These are phyloP conservation scores for Flexamia atlantica DNA, from an alignment of 2,888 invertebrate species.

Conservation along the genomic window DNA sequence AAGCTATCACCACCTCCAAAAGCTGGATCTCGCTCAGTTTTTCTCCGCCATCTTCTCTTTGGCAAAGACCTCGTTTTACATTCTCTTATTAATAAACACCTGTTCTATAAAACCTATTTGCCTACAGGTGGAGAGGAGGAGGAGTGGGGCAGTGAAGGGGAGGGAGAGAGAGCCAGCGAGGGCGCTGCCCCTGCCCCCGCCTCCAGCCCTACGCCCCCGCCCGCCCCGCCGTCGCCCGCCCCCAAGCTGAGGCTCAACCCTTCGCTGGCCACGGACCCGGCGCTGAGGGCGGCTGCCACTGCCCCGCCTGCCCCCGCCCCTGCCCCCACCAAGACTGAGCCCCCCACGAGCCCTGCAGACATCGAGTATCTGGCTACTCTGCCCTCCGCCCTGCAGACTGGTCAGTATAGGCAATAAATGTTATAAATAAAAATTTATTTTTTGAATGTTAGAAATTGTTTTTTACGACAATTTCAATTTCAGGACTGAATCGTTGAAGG, in stretches of 20 bases:
- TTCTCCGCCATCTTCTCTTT: no score
- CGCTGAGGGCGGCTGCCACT: constrained; percentile 76
- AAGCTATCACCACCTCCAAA: no score
- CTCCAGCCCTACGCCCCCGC: constrained; percentile 69
- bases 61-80: no score
- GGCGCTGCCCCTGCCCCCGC: constrained; percentile 67
- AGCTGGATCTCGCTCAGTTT: no score
- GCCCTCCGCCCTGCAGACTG: constrained; percentile 76
- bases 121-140: constrained; percentile 69
- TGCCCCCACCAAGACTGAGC: constrained; percentile 79
- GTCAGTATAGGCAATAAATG: constrained; percentile 65
- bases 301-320: constrained; percentile 75
- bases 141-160: constrained; percentile 69
- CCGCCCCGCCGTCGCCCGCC: constrained; percentile 47
- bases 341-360: constrained; percentile 76
- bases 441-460: no score
- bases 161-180: constrained; percentile 66
- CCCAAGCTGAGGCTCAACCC: constrained; percentile 88
- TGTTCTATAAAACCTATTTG: no score
- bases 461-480: no score
- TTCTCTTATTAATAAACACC: no score
- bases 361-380: constrained; percentile 77
- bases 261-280: constrained; percentile 90
- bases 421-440: no score
- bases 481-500: no score